phyloP scores from a whole-genome alignment of 2,797 vertebrate genomes.

The Hephaestus fuliginosus region DNA sequence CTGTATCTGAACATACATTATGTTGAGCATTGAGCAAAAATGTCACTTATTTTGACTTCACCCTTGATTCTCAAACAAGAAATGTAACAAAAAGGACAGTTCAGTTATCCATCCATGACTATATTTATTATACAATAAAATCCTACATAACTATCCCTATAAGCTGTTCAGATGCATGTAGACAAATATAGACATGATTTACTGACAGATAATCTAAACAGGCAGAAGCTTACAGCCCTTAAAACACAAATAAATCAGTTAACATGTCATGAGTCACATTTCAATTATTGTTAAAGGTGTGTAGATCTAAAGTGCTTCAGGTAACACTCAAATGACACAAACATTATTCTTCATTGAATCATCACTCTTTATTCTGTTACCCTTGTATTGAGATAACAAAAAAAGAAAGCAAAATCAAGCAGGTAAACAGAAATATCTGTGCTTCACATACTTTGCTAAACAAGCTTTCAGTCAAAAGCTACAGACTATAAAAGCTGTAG shows the following conservation, averaged over 20 bases:
- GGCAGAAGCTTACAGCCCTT: not conserved
- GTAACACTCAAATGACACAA: slow-evolving; percentile 12
- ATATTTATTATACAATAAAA: slow-evolving; percentile 19
- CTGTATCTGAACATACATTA: not conserved
- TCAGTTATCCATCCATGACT: not conserved
- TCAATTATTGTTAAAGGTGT: not conserved
- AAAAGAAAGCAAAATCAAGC: slow-evolving; percentile 52
- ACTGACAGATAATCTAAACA: not conserved
- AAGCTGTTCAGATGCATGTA: not conserved
- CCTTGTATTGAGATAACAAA: slow-evolving; percentile 47
- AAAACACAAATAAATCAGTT: not conserved
- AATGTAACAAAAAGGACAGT: not conserved
- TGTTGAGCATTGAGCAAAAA: not conserved
- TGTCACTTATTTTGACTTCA: not conserved
- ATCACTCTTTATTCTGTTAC: slow-evolving; percentile 67
- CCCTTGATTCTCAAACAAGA: not conserved
- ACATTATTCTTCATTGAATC: slow-evolving; percentile 36
- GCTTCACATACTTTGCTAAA: slow-evolving; percentile 38
- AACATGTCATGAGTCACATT: not conserved
- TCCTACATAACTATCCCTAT: not conserved
- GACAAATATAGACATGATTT: not conserved
- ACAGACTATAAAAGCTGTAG: slow-evolving; percentile 41
- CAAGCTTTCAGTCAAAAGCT: slow-evolving; percentile 44
- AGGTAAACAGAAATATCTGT: slow-evolving; percentile 58
- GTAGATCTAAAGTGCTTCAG: not conserved